Percentiles rank a stretch among this genome's conserved stretches.
Conservation (phyloP, 2,888 invertebrate genomes). For the Lithophane socia region DNA sequence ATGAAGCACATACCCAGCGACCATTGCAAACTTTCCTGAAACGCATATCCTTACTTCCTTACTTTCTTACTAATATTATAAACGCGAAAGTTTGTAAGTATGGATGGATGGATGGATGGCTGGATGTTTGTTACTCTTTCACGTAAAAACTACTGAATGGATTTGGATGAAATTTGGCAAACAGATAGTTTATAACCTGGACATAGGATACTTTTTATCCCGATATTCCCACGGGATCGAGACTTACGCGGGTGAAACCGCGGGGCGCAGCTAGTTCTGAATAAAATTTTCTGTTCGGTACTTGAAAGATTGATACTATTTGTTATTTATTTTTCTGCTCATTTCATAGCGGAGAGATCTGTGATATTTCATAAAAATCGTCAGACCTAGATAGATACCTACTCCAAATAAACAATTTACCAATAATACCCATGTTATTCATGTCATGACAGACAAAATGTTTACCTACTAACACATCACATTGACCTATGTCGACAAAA, state of each 20-base stretch:
- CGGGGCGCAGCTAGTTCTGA: background rate
- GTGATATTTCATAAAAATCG: background rate
- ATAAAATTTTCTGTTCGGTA: background rate
- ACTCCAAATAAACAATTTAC: background rate
- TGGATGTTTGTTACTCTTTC: too few species aligned
- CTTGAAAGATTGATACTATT: background rate
- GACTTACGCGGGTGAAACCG: too few species aligned
- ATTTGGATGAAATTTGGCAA: too few species aligned
- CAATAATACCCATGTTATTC: background rate
- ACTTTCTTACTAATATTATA: too few species aligned
- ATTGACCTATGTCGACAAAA: conserved; percentile 42
- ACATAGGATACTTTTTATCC: too few species aligned
- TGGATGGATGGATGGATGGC: too few species aligned
- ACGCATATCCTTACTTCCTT: too few species aligned
- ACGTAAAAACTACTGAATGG: too few species aligned
- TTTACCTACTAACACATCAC: conserved; percentile 15
- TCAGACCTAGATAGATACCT: background rate
- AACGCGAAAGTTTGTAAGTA: too few species aligned
- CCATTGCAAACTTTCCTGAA: background rate
- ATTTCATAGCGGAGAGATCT: background rate
- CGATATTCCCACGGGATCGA: too few species aligned
- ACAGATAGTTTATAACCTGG: too few species aligned
- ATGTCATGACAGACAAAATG: background rate
- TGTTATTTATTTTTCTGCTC: background rate
- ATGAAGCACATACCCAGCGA: background rate